phyloP scores from a whole-genome alignment of 2,113 vertebrate species.

The Equus przewalskii region DNA sequence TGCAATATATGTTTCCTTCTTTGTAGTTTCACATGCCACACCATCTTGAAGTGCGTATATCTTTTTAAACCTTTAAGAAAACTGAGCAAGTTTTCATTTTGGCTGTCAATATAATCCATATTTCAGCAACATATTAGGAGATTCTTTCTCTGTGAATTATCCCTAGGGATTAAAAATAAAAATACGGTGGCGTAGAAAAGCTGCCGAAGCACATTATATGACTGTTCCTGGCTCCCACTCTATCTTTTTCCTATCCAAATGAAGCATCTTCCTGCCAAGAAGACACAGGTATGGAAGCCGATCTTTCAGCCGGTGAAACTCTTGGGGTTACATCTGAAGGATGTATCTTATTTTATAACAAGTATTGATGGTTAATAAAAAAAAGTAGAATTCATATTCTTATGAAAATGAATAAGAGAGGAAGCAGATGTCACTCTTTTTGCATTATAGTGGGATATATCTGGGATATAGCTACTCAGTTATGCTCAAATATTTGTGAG shows the following conservation, averaged over 20 bases:
- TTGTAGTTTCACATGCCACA: not conserved
- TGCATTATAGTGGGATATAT: slow-evolving; percentile 44
- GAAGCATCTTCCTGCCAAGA: slow-evolving; percentile 68
- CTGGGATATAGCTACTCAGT: not conserved
- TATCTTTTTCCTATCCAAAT: slow-evolving; percentile 45
- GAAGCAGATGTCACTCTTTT: slow-evolving; percentile 59
- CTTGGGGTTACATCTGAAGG: slow-evolving; percentile 63
- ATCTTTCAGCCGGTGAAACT: slow-evolving; percentile 62
- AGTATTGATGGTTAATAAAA: slow-evolving; percentile 40
- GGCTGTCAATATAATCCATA: slow-evolving; percentile 60
- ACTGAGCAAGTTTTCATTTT: slow-evolving; percentile 66
- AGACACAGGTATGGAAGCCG: slow-evolving; percentile 72
- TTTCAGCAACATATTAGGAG: slow-evolving; percentile 73
- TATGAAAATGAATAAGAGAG: slow-evolving; percentile 51
- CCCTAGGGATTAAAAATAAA: slow-evolving; percentile 79
- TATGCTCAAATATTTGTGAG: slow-evolving; percentile 66
- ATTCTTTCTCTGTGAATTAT: slow-evolving; percentile 67
- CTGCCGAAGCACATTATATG: slow-evolving; percentile 71
- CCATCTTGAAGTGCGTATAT: slow-evolving; percentile 15
- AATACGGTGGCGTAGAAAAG: slow-evolving; percentile 28
- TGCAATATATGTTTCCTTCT: not conserved
- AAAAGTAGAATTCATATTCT: slow-evolving; percentile 58
- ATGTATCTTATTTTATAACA: slow-evolving; percentile 71
- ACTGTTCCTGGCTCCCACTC: slow-evolving; percentile 63
- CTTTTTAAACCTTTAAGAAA: slow-evolving; percentile 65